Conservation (phyloP, 2,113 vertebrate genomes). For the Entelurus aequoreus region DNA sequence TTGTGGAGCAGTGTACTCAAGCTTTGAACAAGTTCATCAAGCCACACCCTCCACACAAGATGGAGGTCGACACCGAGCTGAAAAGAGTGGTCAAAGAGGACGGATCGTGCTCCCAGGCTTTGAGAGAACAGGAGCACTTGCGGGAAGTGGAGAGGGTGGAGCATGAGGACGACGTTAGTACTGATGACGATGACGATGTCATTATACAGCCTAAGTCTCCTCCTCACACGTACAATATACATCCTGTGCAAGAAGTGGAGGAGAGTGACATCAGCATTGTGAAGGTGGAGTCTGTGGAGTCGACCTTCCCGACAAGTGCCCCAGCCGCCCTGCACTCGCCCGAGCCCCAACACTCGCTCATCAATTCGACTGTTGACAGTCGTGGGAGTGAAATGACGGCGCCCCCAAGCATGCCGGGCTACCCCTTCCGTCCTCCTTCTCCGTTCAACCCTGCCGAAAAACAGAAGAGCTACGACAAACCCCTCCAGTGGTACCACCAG, state of each 20-base stretch:
- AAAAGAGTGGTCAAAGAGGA: slow-evolving; percentile 61
- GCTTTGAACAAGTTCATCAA: slow-evolving; percentile 96
- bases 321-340: slow-evolving; percentile 83
- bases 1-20: slow-evolving; percentile 93
- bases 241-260: slow-evolving; percentile 74
- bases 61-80: slow-evolving; percentile 28
- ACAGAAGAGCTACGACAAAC: slow-evolving; percentile 84
- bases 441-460: slow-evolving; percentile 50
- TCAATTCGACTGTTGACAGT: slow-evolving; percentile 96
- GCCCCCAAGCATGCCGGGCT: slow-evolving; percentile 70
- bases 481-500: slow-evolving; percentile 97
- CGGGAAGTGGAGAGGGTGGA: slow-evolving; percentile 51
- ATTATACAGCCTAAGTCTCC: slow-evolving; percentile 79
- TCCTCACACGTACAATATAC: slow-evolving; percentile 71
- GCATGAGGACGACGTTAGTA: slow-evolving; percentile 63
- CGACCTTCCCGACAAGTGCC: slow-evolving; percentile 69
- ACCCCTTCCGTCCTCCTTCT: slow-evolving; percentile 69
- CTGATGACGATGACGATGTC: slow-evolving; percentile 68
- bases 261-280: slow-evolving; percentile 91
- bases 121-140: slow-evolving; percentile 53
- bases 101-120: slow-evolving; percentile 59
- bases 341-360: slow-evolving; percentile 93
- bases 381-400: slow-evolving; percentile 77
- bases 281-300: slow-evolving; percentile 85
- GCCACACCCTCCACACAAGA: slow-evolving; percentile 65